phyloP scores from a whole-genome alignment of 1,140 invertebrate genomes.

The Zaprionus lachaisei region DNA sequence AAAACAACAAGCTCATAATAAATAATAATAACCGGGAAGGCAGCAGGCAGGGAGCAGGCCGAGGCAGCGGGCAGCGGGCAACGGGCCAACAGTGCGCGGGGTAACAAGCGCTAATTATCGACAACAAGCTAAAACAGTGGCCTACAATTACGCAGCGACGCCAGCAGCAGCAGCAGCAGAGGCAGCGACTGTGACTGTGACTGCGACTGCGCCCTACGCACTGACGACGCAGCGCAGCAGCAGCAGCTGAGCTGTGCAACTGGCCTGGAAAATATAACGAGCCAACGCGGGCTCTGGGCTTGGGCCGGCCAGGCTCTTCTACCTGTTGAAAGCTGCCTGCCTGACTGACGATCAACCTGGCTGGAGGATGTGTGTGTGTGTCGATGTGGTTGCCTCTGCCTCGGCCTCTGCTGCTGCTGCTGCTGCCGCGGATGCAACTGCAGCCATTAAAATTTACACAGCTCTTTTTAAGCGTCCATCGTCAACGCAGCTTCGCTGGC shows the following conservation, averaged over 20 bases:
- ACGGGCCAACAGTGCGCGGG: constrained; percentile 50
- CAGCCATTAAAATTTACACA: constrained; percentile 80
- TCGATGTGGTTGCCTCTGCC: constrained; percentile 3
- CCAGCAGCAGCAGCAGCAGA: constrained; percentile 47
- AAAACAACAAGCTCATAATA: constrained; percentile 82
- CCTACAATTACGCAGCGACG: constrained; percentile 79
- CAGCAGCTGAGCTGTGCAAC: constrained; percentile 43
- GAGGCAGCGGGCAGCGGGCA: constrained; percentile 15
- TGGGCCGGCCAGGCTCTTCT: constrained; percentile 26
- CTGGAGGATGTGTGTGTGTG: constrained; percentile 7
- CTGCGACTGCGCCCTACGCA: constrained; percentile 1
- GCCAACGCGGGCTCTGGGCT: background rate
- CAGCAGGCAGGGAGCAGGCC: constrained; percentile 2
- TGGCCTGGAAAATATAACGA: constrained; percentile 42
- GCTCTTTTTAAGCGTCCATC: constrained; percentile 53
- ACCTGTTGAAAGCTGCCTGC: constrained; percentile 51
- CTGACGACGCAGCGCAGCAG: constrained; percentile 18
- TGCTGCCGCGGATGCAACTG: constrained; percentile 63
- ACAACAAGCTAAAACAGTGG: constrained; percentile 81
- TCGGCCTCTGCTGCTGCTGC: constrained; percentile 37
- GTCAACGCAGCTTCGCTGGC: constrained; percentile 51
- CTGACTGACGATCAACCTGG: constrained; percentile 35
- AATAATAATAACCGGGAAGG: constrained; percentile 76
- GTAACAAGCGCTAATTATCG: constrained; percentile 81
- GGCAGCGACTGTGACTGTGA: constrained; percentile 11